A percentile compares a stretch with the other conserved stretches of the same genome.
These are phyloP conservation scores for Stramonita haemastoma DNA, from an alignment of 2,888 invertebrate species.

Conservation along the genomic window DNA sequence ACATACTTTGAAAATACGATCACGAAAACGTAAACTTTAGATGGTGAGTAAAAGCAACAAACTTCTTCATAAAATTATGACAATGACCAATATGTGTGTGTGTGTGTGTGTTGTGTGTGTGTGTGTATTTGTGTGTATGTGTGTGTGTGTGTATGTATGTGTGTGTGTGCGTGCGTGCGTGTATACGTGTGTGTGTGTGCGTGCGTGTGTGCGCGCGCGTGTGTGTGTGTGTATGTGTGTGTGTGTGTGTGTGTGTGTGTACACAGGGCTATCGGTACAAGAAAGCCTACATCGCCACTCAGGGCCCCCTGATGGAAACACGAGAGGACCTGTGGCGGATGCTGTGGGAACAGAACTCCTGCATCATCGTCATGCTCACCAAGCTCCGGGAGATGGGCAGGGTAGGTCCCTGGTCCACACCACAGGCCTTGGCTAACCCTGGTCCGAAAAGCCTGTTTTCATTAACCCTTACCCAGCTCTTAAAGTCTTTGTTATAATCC, in stretches of 20 bases:
- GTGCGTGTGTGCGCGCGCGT: not conserved
- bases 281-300: conserved; percentile 96
- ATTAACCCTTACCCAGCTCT: too few relatives aligned
- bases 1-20: too few relatives aligned
- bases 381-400: conserved; percentile 98
- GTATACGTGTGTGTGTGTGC: not conserved
- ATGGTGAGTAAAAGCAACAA: too few relatives aligned
- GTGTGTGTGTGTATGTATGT: not conserved
- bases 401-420: conserved; percentile 81
- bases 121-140: not conserved
- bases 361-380: conserved; percentile 98
- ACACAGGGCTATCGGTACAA: conserved; percentile 82
- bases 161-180: not conserved
- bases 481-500: too few relatives aligned
- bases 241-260: conserved; percentile 46
- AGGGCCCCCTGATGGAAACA: conserved; percentile 96
- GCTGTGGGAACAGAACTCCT: conserved; percentile 99
- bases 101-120: too few relatives aligned
- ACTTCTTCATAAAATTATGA: too few relatives aligned
- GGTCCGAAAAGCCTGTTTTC: too few relatives aligned
- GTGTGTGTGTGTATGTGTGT: not conserved
- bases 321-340: conserved; percentile 99
- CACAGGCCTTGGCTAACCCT: too few relatives aligned
- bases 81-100: too few relatives aligned
- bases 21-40: too few relatives aligned